These are phyloP conservation scores for Hemicrepidius hirtus DNA, from an alignment of 2,888 invertebrate species.

Conservation along the genomic window DNA sequence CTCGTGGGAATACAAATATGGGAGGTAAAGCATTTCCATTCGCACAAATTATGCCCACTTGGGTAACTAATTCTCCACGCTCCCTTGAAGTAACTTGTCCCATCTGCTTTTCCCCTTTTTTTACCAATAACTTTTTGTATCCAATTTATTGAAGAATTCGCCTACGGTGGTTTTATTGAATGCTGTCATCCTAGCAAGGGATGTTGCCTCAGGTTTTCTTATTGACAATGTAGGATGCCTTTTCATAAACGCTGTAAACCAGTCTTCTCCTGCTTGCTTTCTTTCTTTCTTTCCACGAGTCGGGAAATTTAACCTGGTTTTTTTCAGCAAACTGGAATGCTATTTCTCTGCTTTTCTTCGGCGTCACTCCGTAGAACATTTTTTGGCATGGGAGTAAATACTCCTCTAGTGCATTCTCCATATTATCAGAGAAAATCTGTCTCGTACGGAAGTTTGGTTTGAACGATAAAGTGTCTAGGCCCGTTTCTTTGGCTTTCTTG, in stretches of 20 bases:
- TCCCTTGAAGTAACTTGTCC: conserved; percentile 29
- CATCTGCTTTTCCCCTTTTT: conserved; percentile 37
- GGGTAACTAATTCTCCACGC: conserved; percentile 20
- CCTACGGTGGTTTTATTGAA: too few species aligned
- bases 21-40: conserved; percentile 48
- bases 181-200: too few species aligned
- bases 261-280: too few species aligned
- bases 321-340: conserved; percentile 32
- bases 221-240: too few species aligned
- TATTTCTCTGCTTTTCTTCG: conserved; percentile 32
- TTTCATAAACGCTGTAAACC: too few species aligned
- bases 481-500: conserved; percentile 1
- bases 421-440: not conserved
- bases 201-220: too few species aligned
- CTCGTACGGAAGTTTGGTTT: not conserved
- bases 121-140: too few species aligned
- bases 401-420: not conserved
- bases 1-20: conserved; percentile 48
- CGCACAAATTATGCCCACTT: conserved; percentile 41
- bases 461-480: not conserved
- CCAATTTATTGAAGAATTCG: too few species aligned
- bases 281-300: too few species aligned
- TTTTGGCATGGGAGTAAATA: conserved; percentile 10
- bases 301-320: conserved; percentile 31
- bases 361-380: conserved; percentile 13